These are phyloP conservation scores for Adelognathus sp. DNA, from an alignment of 2,888 invertebrate species.

Conservation along the genomic window DNA sequence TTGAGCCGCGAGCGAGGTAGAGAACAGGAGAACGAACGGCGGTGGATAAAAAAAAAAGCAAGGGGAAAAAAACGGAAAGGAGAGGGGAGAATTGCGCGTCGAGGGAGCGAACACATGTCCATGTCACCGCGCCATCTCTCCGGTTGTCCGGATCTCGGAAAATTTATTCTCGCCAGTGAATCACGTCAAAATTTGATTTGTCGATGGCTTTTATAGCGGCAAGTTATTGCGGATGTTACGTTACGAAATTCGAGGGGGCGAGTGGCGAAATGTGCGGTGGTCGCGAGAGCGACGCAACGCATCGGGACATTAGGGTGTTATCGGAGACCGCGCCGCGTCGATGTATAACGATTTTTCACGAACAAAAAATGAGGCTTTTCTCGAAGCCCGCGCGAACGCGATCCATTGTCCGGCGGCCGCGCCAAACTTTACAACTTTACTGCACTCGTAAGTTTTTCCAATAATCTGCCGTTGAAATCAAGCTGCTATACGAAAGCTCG, in stretches of 20 bases:
- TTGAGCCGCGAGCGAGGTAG: conserved; percentile 53
- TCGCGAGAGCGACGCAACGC: conserved; percentile 42
- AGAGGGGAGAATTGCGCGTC: conserved; percentile 42
- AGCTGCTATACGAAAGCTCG: not conserved
- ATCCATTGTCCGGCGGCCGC: conserved; percentile 1
- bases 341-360: not conserved
- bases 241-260: conserved; percentile 57
- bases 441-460: not conserved
- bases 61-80: conserved; percentile 61
- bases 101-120: conserved; percentile 78
- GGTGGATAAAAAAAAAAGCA: conserved; percentile 61
- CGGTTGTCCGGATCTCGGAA: conserved; percentile 73
- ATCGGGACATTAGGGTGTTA: conserved; percentile 50
- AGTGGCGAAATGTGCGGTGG: conserved; percentile 43
- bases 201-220: conserved; percentile 81
- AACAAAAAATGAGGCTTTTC: conserved; percentile 13
- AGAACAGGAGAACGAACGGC: conserved; percentile 27
- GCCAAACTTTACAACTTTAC: conserved; percentile 3
- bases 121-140: conserved; percentile 79
- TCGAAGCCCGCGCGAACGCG: not conserved
- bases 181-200: conserved; percentile 81
- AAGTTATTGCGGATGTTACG: conserved; percentile 79
- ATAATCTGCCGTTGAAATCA: not conserved
- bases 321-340: conserved; percentile 12
- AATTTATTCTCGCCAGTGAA: conserved; percentile 81